These are phyloP conservation scores for Bergia sp. DNA, from an alignment of 92 coral and sea anemone species.

Conservation along the genomic window DNA sequence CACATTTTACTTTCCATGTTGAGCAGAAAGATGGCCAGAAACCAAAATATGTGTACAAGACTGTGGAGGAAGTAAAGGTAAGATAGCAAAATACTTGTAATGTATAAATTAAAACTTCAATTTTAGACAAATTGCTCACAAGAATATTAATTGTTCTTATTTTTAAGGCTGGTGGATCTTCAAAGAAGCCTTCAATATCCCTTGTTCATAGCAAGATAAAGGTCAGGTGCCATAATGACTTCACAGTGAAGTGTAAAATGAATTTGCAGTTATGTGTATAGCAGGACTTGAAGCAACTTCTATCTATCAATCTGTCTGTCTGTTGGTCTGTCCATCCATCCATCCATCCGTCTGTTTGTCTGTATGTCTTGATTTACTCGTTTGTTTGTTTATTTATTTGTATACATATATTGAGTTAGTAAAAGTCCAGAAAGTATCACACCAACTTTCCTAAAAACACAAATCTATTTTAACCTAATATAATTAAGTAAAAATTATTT, in stretches of 20 bases:
- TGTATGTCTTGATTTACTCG: no score
- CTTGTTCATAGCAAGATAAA: slow-evolving; percentile 84
- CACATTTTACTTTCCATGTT: neutral
- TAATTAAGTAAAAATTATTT: no score
- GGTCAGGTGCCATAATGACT: slow-evolving; percentile 39
- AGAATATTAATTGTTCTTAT: neutral
- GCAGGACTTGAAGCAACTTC: no score
- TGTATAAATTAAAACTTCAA: neutral
- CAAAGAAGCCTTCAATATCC: slow-evolving; percentile 85
- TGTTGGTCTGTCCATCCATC: no score
- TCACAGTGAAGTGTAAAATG: neutral
- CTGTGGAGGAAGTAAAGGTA: slow-evolving; percentile 99
- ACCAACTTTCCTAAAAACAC: no score
- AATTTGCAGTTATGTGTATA: no score
- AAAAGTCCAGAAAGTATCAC: no score
- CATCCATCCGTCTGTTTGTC: no score
- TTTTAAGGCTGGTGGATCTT: slow-evolving; percentile 73
- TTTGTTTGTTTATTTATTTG: no score
- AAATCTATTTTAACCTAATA: no score
- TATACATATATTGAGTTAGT: no score
- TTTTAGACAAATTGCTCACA: neutral
- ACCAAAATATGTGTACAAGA: slow-evolving; percentile 96
- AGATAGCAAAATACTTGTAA: neutral
- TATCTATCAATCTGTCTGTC: no score
- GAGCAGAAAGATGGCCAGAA: slow-evolving; percentile 61